These are phyloP conservation scores for Mesopsocus fuscifrons DNA, from an alignment of 2,888 invertebrate genomes.

Conservation along the genomic window DNA sequence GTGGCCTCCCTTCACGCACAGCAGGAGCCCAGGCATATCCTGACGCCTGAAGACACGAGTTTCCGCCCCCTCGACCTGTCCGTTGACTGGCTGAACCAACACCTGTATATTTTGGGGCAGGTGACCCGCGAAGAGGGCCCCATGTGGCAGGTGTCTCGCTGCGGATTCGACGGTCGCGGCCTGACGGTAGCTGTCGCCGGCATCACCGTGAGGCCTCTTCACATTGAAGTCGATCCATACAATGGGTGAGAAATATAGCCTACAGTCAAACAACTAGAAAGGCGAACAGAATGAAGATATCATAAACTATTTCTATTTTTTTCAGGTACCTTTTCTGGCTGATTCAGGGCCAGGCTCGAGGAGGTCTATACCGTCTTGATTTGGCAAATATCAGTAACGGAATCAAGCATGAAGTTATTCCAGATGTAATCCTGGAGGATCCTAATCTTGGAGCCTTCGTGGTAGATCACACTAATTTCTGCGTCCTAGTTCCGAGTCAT, in stretches of 20 bases:
- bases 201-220: conserved; percentile 47
- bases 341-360: conserved; percentile 29
- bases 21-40: conserved; percentile 27
- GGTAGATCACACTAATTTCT: conserved; percentile 63
- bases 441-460: conserved; percentile 59
- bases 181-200: conserved; percentile 50
- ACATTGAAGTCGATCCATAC: conserved; percentile 79
- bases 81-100: conserved; percentile 76
- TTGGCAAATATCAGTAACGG: conserved; percentile 57
- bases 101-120: conserved; percentile 65
- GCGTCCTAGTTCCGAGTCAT: conserved; percentile 55
- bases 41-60: conserved; percentile 35
- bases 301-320: conserved; percentile 15
- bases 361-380: conserved; percentile 57
- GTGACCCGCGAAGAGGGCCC: conserved; percentile 31
- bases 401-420: conserved; percentile 40
- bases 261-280: too few relatives aligned
- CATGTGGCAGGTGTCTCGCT: conserved; percentile 55
- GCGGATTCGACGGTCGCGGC: conserved; percentile 51
- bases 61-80: conserved; percentile 52
- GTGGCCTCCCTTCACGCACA: conserved; percentile 25
- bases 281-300: not conserved
- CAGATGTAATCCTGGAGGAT: conserved; percentile 43
- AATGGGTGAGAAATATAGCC: conserved; percentile 47
- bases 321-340: conserved; percentile 63